Conservation (phyloP, 2,113 vertebrate genomes). For the Siniperca chuatsi region DNA sequence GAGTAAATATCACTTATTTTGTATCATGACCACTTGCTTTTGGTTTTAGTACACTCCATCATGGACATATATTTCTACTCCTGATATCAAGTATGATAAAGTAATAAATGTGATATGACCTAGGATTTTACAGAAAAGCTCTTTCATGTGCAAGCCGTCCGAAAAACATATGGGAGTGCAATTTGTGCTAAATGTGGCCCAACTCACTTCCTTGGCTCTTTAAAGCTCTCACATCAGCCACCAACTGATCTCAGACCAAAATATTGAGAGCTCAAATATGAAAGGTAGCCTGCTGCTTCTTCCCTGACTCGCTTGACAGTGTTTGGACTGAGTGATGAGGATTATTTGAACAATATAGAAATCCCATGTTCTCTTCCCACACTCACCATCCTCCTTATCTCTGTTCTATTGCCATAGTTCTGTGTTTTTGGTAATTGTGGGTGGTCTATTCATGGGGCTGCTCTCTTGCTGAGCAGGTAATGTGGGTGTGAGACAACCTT, state of each 20-base stretch:
- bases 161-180: neutral
- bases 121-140: neutral
- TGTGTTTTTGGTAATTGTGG: neutral
- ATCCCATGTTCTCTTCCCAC: neutral
- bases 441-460: neutral
- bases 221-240: neutral
- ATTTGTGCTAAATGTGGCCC: neutral
- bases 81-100: neutral
- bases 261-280: neutral
- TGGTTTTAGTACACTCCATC: neutral
- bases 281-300: neutral
- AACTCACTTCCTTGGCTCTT: conserved; percentile 1
- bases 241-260: conserved; percentile 24
- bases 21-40: neutral
- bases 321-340: neutral
- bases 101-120: conserved; percentile 2
- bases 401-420: neutral
- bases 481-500: neutral
- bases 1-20: neutral
- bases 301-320: neutral
- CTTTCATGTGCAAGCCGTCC: neutral
- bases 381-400: neutral
- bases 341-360: neutral
- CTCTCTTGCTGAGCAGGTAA: conserved; percentile 9
- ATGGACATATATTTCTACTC: neutral